These are phyloP conservation scores for Ptychochromis oligacanthus DNA, from an alignment of 2,113 vertebrate genomes.

Conservation along the genomic window DNA sequence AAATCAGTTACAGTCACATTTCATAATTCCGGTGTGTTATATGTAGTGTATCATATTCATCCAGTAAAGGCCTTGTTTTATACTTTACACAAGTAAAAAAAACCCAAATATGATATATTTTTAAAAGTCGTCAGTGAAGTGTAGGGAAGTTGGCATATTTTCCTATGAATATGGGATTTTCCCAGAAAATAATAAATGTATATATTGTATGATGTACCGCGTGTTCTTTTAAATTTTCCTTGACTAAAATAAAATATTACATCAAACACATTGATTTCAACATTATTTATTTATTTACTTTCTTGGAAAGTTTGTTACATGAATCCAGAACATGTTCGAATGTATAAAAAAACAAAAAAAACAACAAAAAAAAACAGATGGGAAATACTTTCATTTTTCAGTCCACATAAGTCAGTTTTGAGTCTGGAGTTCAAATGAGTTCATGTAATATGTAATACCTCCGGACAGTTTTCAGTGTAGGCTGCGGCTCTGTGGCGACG, in stretches of 20 bases:
- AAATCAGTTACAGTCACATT: not conserved
- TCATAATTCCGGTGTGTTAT: not conserved
- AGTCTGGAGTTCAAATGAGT: not conserved
- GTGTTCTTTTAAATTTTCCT: too few species aligned
- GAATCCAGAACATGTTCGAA: not conserved
- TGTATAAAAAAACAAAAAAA: too few species aligned
- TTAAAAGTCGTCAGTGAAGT: too few species aligned
- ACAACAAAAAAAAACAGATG: not conserved
- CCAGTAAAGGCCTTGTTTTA: fast-evolving
- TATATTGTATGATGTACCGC: too few species aligned
- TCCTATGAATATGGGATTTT: too few species aligned
- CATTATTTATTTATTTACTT: too few species aligned
- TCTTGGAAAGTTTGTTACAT: not conserved
- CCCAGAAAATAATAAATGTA: too few species aligned
- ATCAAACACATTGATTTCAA: too few species aligned
- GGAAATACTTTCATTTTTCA: not conserved
- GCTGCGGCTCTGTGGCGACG: conserved; percentile 8
- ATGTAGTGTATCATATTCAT: not conserved
- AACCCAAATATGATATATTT: too few species aligned
- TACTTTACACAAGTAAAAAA: not conserved
- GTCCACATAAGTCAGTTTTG: not conserved
- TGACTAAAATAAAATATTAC: too few species aligned
- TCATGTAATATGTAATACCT: not conserved
- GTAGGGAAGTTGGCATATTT: too few species aligned
- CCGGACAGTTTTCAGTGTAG: not conserved